Conservation (phyloP, 2,113 vertebrate genomes). For the Brachyhypopomus gauderio region DNA sequence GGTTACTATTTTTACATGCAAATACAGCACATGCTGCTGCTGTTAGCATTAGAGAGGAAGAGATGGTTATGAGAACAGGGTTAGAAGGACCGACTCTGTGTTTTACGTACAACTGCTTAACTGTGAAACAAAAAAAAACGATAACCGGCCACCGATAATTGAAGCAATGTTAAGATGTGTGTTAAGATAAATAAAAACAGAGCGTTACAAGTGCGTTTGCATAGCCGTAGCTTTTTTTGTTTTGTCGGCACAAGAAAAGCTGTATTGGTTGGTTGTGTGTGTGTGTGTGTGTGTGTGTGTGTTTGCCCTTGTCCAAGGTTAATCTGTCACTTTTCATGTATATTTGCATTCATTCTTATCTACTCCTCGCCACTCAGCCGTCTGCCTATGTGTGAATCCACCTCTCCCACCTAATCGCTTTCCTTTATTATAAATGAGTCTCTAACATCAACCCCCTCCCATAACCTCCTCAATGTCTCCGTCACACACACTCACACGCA, state of each 20-base stretch:
- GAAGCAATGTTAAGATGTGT: neutral
- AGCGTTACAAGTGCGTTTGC: neutral
- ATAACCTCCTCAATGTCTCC: constrained; percentile 12
- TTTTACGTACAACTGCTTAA: neutral
- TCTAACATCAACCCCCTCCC: constrained; percentile 52
- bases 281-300: constrained; percentile 36
- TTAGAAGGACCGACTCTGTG: neutral
- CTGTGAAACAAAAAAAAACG: neutral
- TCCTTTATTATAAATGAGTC: constrained; percentile 76
- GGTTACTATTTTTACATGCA: constrained; percentile 73
- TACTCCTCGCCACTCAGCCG: constrained; percentile 71
- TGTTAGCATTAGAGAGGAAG: constrained; percentile 62
- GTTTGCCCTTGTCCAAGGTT: constrained; percentile 78
- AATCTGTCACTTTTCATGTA: constrained; percentile 77
- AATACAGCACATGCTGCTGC: constrained; percentile 65
- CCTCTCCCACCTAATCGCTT: constrained; percentile 74
- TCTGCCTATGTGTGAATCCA: constrained; percentile 65
- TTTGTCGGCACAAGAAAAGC: constrained; percentile 15
- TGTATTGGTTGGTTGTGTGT: constrained; percentile 33
- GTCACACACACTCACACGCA: constrained; percentile 22
- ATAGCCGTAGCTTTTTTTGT: neutral
- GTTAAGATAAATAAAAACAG: neutral
- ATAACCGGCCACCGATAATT: neutral
- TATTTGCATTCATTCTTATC: constrained; percentile 81
- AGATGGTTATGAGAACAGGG: constrained; percentile 7